Evolutionary conservation across 2,113 vertebrate genomes (phyloP).

Genomic region (Platycercus adscitus): DNA sequence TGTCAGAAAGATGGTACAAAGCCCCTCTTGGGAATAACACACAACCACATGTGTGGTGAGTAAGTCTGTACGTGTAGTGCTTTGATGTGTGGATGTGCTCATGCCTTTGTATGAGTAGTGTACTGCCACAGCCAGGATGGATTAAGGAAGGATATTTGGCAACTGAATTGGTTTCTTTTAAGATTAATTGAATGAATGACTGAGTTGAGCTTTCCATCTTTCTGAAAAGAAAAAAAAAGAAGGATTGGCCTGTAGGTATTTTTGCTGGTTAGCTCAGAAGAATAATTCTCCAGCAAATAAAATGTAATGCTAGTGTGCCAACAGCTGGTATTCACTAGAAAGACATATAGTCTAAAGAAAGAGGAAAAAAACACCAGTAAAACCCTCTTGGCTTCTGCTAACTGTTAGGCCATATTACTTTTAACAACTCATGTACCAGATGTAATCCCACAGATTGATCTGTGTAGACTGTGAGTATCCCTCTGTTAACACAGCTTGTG

Average conservation of each 20-base stretch:
- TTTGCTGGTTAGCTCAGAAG: not conserved
- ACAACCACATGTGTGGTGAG: not conserved
- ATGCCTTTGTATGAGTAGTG: not conserved
- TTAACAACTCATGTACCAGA: not conserved
- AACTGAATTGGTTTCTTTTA: not conserved
- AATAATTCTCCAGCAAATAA: not conserved
- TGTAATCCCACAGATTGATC: not conserved
- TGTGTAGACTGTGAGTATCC: not conserved
- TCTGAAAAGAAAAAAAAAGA: not conserved
- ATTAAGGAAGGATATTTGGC: constrained; percentile 3
- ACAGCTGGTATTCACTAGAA: not conserved
- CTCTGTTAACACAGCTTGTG: not conserved
- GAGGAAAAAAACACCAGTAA: fast-evolving
- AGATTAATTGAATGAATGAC: not conserved
- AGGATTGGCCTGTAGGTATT: not conserved
- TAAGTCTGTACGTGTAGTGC: not conserved
- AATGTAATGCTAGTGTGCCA: not conserved
- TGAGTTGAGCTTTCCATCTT: not conserved
- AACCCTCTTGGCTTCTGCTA: not conserved
- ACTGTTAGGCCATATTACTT: not conserved
- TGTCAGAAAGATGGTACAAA: not conserved
- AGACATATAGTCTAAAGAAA: not conserved
- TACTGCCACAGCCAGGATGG: not conserved
- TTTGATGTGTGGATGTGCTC: not conserved
- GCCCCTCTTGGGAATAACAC: not conserved